Conservation (phyloP, 2,888 invertebrate genomes). For the Megaustenia siamemsis region DNA sequence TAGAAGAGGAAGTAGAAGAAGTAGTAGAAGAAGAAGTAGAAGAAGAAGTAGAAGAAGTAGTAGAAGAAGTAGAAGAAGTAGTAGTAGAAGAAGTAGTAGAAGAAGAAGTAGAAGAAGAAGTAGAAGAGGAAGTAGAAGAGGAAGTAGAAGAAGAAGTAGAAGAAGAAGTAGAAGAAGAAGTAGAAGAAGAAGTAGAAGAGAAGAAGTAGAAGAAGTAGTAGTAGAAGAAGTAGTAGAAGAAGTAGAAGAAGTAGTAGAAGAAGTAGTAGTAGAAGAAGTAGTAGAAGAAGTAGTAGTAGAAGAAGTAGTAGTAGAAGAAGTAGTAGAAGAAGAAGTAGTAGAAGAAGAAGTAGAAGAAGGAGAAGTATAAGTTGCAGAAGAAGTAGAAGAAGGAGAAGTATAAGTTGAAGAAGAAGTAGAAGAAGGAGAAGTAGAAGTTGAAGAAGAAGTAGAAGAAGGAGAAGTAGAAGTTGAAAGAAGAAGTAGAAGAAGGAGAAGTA, state of each 20-base stretch:
- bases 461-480: not conserved
- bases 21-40: not conserved
- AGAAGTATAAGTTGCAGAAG: not conserved
- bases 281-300: not conserved
- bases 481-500: not conserved
- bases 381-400: not conserved
- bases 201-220: slow-evolving; percentile 26
- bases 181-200: slow-evolving; percentile 25
- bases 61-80: not conserved
- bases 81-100: not conserved
- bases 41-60: not conserved
- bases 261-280: slow-evolving; percentile 15
- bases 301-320: not conserved
- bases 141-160: slow-evolving; percentile 20
- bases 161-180: slow-evolving; percentile 22
- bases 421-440: not conserved
- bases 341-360: not conserved
- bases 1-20: not conserved
- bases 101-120: not conserved
- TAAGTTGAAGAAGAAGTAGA: not conserved
- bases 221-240: slow-evolving; percentile 18
- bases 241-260: slow-evolving; percentile 7
- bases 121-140: slow-evolving; percentile 17
- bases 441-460: not conserved
- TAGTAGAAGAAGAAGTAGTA: not conserved